Evolutionary conservation across 2,113 vertebrate genomes (phyloP), one percentile per base, ranked within the genome.

Genomic region (Cinclus cinclus): DNA sequence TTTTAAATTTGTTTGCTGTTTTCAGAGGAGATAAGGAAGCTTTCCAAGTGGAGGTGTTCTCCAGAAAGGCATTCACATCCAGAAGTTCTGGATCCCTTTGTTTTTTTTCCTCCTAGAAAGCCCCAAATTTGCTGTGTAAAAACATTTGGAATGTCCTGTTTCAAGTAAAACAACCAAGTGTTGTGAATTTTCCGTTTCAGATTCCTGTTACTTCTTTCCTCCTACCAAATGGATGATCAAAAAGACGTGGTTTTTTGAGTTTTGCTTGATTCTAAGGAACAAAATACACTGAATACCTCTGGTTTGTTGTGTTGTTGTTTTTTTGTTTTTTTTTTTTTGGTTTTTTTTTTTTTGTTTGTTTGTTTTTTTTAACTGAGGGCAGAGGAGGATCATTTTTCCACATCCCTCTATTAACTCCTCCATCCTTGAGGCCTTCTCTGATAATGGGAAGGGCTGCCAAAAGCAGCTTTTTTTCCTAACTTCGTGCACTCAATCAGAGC

Each of bases 141-240:
- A 65, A 28, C 1, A 56, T 52, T 52, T 1, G 4, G 9, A 2
- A 6, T 7, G 23, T 5, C 17, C 17, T 25, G 4, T 68, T 68
- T 22, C 10, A 41, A 56, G 9, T 8, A 41, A 63, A 8, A 25
- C 8, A 55, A 5, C 10, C 2, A 17, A 0, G 0, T 24, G 2
- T 31, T 21, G 28, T 1, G 56, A 18, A 30, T 41, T 39, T 55
- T 56, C 35, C 6, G 6, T 41, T 88, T 85, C 59, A 35, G 4
- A 44, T 59, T 37, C 2, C 0, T 67, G 13, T 50, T 22, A 11
- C 8, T 52, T 74, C 13, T 22, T 62, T 74, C 33, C 58, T 77
- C 31, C 13, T 41, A 9, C 17, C 8, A n/a, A 69, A 44, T 1
- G 33, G 18, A 8, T 20, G 27, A 27, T n/a, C 44, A 1, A 44